Percentiles rank a stretch among this genome's conserved stretches.
Evolutionary conservation across 2,888 invertebrate species (phyloP).

Genomic region (Ormia ochracea): DNA sequence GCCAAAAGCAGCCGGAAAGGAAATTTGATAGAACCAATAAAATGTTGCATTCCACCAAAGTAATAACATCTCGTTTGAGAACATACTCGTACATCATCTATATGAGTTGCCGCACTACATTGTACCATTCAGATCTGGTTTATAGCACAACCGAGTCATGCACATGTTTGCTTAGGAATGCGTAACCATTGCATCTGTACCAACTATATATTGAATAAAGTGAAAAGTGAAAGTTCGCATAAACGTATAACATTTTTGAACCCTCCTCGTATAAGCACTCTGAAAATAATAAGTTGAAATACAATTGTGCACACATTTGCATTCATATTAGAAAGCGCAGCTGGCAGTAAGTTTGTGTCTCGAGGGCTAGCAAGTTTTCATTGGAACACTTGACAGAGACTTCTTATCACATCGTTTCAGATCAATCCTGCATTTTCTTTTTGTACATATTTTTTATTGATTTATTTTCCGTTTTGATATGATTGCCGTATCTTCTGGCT

Average conservation of each 20-base stretch:
- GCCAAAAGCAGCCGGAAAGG: too few relatives aligned
- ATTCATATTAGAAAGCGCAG: neutral
- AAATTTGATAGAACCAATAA: too few relatives aligned
- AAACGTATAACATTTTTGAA: neutral
- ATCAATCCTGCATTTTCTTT: neutral
- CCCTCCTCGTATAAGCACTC: neutral
- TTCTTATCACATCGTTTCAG: neutral
- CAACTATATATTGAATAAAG: too few relatives aligned
- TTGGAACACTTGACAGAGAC: neutral
- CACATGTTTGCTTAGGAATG: too few relatives aligned
- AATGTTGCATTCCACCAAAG: too few relatives aligned
- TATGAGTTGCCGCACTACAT: too few relatives aligned
- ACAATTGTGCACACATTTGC: neutral
- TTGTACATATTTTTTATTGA: neutral
- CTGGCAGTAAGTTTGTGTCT: slow-evolving; percentile 11
- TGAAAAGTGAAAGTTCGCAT: too few relatives aligned
- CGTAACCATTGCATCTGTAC: too few relatives aligned
- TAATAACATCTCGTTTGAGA: too few relatives aligned
- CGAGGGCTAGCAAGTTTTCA: neutral
- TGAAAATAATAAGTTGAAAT: neutral
- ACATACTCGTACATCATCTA: too few relatives aligned
- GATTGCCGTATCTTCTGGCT: slow-evolving; percentile 44
- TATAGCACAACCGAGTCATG: too few relatives aligned
- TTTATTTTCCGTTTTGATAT: slow-evolving; percentile 16
- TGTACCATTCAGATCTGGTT: too few relatives aligned